These are phyloP conservation scores for Amiota mariae DNA, from an alignment of 2,888 invertebrate genomes.

Conservation along the genomic window DNA sequence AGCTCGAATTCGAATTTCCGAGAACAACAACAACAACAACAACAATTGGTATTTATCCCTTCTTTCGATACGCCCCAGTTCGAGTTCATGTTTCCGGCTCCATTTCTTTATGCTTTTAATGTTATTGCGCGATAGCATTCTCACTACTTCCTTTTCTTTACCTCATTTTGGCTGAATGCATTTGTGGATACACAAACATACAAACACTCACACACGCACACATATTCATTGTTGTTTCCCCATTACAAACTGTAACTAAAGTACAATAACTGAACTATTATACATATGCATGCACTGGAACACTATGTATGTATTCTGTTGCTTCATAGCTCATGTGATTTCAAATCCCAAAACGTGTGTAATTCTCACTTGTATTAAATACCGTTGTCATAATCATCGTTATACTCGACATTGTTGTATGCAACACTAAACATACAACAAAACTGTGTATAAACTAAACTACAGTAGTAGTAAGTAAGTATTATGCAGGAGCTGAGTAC, in stretches of 20 bases:
- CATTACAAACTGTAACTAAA: not conserved
- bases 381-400: conserved; percentile 34
- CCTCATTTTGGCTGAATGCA: not conserved
- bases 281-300: too few species aligned
- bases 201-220: not conserved
- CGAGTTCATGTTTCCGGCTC: conserved; percentile 21
- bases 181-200: not conserved
- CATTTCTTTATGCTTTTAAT: conserved; percentile 10
- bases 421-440: conserved; percentile 5
- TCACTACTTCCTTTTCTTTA: not conserved
- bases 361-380: conserved; percentile 65
- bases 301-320: too few species aligned
- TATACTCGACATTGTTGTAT: not conserved
- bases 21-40: conserved; percentile 9
- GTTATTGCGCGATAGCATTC: conserved; percentile 12
- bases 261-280: not conserved
- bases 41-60: conserved; percentile 12
- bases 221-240: not conserved
- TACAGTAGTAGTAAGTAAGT: not conserved
- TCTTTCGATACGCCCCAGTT: conserved; percentile 19
- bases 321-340: too few species aligned
- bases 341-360: conserved; percentile 40
- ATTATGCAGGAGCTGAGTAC: not conserved
- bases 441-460: conserved; percentile 41
- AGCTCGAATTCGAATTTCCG: conserved; percentile 40